These are phyloP conservation scores for Synchiropus splendidus DNA, from an alignment of 2,113 vertebrate species.

Conservation along the genomic window DNA sequence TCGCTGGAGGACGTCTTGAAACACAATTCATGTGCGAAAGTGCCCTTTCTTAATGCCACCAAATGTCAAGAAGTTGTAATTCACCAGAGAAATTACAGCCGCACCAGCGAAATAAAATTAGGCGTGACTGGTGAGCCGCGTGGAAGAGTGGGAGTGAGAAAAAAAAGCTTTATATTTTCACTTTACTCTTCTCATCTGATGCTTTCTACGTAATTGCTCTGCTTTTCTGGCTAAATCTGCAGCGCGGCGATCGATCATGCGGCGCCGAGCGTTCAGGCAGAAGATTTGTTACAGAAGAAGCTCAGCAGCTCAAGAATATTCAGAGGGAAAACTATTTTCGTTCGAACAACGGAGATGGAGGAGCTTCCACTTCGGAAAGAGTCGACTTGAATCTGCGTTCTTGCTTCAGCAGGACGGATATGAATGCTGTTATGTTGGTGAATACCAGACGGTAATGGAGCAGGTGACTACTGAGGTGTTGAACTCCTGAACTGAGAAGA, in stretches of 20 bases:
- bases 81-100: conserved; percentile 28
- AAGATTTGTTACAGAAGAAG: conserved; percentile 4
- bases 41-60: conserved; percentile 40
- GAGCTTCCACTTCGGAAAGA: too few species aligned
- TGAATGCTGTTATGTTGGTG: too few species aligned
- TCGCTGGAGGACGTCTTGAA: conserved; percentile 3
- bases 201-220: conserved; percentile 26
- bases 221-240: conserved; percentile 22
- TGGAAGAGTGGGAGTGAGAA: conserved; percentile 5
- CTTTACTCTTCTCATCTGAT: conserved; percentile 20
- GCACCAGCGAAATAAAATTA: conserved; percentile 21
- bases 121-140: conserved; percentile 15
- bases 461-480: too few species aligned
- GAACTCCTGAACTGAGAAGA: too few species aligned
- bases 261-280: conserved; percentile 2
- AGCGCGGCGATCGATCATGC: conserved; percentile 14
- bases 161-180: conserved; percentile 21
- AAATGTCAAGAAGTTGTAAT: conserved; percentile 47
- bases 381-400: too few species aligned
- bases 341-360: neutral
- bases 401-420: too few species aligned
- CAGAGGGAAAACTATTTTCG: too few species aligned
- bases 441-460: too few species aligned
- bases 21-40: conserved; percentile 36
- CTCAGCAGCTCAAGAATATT: neutral